phyloP scores from a whole-genome alignment of 2,113 vertebrate species.

The Atractosteus spatula region DNA sequence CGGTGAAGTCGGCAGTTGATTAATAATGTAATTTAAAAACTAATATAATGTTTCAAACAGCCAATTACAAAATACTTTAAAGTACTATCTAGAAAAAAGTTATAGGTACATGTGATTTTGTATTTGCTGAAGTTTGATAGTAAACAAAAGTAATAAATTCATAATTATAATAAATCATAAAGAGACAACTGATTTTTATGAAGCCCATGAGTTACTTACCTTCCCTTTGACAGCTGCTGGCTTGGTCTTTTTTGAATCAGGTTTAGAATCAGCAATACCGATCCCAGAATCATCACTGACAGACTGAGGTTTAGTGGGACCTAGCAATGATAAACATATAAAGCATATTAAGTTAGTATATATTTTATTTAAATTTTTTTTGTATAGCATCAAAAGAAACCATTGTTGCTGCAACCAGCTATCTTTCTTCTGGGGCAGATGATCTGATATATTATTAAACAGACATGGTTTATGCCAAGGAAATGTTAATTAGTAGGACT shows the following conservation, averaged over 20 bases:
- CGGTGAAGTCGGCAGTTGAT: too few relatives aligned
- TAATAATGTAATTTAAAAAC: too few relatives aligned
- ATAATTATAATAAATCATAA: not conserved
- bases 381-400: too few relatives aligned
- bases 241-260: slow-evolving; percentile 81
- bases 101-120: not conserved
- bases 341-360: too few relatives aligned
- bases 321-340: slow-evolving; percentile 23
- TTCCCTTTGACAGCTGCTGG: slow-evolving; percentile 74
- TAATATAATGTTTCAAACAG: too few relatives aligned
- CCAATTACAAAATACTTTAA: not conserved
- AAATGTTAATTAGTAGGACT: too few relatives aligned
- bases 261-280: slow-evolving; percentile 67
- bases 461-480: too few relatives aligned
- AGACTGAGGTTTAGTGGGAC: slow-evolving; percentile 40
- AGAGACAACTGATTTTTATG: not conserved
- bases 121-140: too few relatives aligned
- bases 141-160: not conserved
- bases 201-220: slow-evolving; percentile 52
- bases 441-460: too few relatives aligned
- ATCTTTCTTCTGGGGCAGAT: too few relatives aligned
- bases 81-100: slow-evolving; percentile 13
- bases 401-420: too few relatives aligned
- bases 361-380: too few relatives aligned
- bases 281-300: slow-evolving; percentile 66